Percentiles rank a stretch among this genome's conserved stretches.
Conservation (phyloP, 2,888 invertebrate species). For the Boloria selene region DNA sequence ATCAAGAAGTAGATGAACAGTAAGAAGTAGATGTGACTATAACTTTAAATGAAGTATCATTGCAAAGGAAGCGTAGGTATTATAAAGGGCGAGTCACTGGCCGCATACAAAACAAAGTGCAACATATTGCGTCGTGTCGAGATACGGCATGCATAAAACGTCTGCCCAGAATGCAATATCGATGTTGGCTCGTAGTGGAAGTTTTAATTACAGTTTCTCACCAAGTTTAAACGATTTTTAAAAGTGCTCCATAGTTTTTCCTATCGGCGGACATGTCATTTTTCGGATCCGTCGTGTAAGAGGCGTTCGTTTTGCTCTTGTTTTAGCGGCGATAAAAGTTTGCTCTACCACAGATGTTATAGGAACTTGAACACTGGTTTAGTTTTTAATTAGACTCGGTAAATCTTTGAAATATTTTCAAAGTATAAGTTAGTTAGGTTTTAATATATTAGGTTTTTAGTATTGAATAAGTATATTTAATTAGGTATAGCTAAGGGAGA, state of each 20-base stretch:
- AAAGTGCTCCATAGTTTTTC: constrained; percentile 18
- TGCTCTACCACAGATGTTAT: background rate
- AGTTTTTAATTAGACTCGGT: background rate
- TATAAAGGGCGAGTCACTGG: constrained; percentile 26
- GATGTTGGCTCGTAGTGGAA: constrained; percentile 24
- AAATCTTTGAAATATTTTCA: background rate
- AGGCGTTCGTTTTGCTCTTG: constrained; percentile 23
- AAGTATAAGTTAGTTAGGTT: background rate
- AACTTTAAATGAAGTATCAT: constrained; percentile 30
- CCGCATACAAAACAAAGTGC: constrained; percentile 30
- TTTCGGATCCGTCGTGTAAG: constrained; percentile 19
- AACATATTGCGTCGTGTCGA: constrained; percentile 34
- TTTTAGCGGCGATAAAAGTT: constrained; percentile 28
- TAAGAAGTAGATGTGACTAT: constrained; percentile 18
- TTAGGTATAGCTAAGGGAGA: too few species aligned
- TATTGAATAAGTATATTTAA: too few species aligned
- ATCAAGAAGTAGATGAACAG: background rate
- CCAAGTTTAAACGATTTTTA: constrained; percentile 29
- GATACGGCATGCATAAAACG: constrained; percentile 27
- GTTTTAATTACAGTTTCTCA: constrained; percentile 34
- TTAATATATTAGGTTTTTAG: too few species aligned
- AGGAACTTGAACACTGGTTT: background rate
- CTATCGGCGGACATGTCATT: constrained; percentile 23
- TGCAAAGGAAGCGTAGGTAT: constrained; percentile 32
- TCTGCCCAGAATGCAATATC: constrained; percentile 32